Evolutionary conservation across 1,140 invertebrate species (phyloP), one percentile per base, ranked within the genome.

Genomic region (Drosophila melanogaster): DNA sequence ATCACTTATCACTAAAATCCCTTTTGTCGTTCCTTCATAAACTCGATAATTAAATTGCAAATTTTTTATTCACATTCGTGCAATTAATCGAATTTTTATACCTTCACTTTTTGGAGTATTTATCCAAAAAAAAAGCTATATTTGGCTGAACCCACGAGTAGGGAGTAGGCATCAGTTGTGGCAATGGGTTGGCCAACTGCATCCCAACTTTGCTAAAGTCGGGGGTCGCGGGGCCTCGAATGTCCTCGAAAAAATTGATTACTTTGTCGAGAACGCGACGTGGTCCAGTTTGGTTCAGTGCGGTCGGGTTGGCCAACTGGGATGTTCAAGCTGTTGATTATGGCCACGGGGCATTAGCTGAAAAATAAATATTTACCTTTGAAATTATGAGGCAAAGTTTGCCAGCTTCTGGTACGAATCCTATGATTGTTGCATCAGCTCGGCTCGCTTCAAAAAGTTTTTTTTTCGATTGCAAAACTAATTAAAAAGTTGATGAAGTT

Each of bases 301-400:
- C 49, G 66, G 66, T 69, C 61, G 53, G 66, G 73, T 78, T 75
- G 78, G 77, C 65, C 19, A 3, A 22, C 19, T 22, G 19, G 19
- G 19, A 75, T 86, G 84, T 87, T 74, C 46, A 75, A 89, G 84
- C 84, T 89, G 84, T 89, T 89, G 84, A 89, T 89, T 89, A 89
- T 89, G 85, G 73, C 84, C 85, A 78, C 40, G 54, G 66, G 84
- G 84, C 77, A 90, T 89, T 89, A 89, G 84, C 85, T 67, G 43
- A 61, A 80, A 80, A 74, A 89, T 90, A 89, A 89, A 89, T 89
- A 81, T 89, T 89, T 89, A 89, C 84, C 77, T 89, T 89, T 77
- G 77, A 89, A 89, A 89, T 89, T 89, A 89, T 89, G 74, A 84
- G 70, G 79, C 67, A 79, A 87, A 89, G 77, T 79, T 87, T 71